These are phyloP conservation scores for Epinotia bilunana DNA, from an alignment of 2,888 invertebrate species.

Conservation along the genomic window DNA sequence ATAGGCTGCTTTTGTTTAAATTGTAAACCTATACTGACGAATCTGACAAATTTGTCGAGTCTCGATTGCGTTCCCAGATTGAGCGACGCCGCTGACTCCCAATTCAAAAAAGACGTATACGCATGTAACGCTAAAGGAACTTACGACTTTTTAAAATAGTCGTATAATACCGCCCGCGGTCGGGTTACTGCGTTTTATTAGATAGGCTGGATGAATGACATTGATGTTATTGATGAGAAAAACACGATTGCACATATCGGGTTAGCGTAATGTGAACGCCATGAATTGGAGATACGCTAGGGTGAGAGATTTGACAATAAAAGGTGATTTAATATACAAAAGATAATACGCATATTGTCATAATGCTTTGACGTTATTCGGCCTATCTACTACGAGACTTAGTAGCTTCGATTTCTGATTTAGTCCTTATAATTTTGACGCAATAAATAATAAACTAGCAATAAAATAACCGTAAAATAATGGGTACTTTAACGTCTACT, in stretches of 20 bases:
- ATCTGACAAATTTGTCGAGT: conserved; percentile 35
- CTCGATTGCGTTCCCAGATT: conserved; percentile 26
- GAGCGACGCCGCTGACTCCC: conserved; percentile 5
- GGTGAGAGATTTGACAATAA: conserved; percentile 12
- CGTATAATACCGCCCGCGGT: neutral
- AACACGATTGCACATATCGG: conserved; percentile 25
- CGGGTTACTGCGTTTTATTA: conserved; percentile 28
- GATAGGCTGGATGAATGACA: conserved; percentile 27
- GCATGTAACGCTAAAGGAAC: neutral
- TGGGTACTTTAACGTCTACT: too few relatives aligned
- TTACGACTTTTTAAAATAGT: neutral
- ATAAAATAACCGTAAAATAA: too few relatives aligned
- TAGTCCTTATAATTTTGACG: too few relatives aligned
- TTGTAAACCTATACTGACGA: conserved; percentile 42
- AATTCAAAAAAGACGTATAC: neutral
- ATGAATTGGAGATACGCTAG: conserved; percentile 5
- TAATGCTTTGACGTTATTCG: too few relatives aligned
- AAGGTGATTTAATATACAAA: neutral
- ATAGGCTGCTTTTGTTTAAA: neutral
- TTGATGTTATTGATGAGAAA: conserved; percentile 26
- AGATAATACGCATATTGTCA: too few relatives aligned
- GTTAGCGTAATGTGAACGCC: conserved; percentile 19
- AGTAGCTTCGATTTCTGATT: too few relatives aligned
- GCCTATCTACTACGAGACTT: too few relatives aligned
- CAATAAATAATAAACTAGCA: too few relatives aligned